Conservation (phyloP, 2,888 invertebrate species). For the Himalopsyche anomala region DNA sequence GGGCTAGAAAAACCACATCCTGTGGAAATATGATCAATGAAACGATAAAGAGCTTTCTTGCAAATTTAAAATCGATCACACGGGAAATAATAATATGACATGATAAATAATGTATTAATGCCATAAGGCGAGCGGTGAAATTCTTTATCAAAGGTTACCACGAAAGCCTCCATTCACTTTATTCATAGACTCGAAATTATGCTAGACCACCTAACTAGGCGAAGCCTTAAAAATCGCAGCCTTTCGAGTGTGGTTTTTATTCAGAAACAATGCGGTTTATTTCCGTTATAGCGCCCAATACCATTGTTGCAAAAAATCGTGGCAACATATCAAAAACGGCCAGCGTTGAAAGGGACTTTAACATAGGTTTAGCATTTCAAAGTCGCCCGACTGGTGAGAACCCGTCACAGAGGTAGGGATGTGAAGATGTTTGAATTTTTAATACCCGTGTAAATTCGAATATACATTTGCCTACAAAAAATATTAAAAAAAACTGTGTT, state of each 20-base stretch:
- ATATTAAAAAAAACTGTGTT: too few species aligned
- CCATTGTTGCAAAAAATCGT: slow-evolving; percentile 19
- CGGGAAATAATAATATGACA: slow-evolving; percentile 20
- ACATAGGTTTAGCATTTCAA: slow-evolving; percentile 61
- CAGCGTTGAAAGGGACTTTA: slow-evolving; percentile 48
- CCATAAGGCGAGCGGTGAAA: slow-evolving; percentile 9
- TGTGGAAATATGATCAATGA: slow-evolving; percentile 26
- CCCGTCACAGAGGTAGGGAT: background rate
- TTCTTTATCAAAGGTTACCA: slow-evolving; percentile 12
- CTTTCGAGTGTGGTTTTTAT: slow-evolving; percentile 41
- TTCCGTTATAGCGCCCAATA: slow-evolving; percentile 53
- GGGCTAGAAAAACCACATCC: slow-evolving; percentile 14
- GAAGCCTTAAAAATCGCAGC: slow-evolving; percentile 32
- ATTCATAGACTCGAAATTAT: slow-evolving; percentile 4
- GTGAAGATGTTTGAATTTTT: too few species aligned
- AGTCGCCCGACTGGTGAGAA: slow-evolving; percentile 57
- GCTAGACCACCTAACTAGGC: slow-evolving; percentile 44
- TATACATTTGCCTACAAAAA: too few species aligned
- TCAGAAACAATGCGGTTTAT: slow-evolving; percentile 55
- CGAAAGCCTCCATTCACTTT: background rate
- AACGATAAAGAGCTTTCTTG: slow-evolving; percentile 20
- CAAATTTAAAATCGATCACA: slow-evolving; percentile 1
- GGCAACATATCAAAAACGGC: slow-evolving; percentile 47
- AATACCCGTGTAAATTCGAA: too few species aligned
- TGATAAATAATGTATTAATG: background rate